phyloP scores from a whole-genome alignment of 2,888 invertebrate genomes.

The Caenorhabditis sp. region DNA sequence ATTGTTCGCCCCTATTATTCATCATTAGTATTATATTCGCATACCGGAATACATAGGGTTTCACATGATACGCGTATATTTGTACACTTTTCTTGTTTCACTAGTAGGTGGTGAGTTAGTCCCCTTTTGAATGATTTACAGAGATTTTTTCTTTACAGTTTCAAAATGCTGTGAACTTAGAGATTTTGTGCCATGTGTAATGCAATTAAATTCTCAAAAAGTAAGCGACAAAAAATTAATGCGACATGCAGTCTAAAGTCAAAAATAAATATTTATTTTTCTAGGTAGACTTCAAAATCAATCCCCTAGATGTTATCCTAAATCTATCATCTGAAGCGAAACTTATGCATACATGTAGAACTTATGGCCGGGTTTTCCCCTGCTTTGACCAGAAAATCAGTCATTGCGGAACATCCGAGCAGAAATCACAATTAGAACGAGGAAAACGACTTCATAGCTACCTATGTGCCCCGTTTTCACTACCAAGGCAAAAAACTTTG shows the following conservation, averaged over 20 bases:
- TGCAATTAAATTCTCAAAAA: constrained; percentile 39
- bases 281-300: constrained; percentile 49
- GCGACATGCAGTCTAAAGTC: too few species aligned
- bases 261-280: too few species aligned
- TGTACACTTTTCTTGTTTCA: too few species aligned
- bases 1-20: background rate
- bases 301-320: constrained; percentile 56
- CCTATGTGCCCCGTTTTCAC: constrained; percentile 51
- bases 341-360: constrained; percentile 57
- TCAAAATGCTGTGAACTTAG: constrained; percentile 45
- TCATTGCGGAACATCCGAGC: constrained; percentile 48
- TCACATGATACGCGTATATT: too few species aligned
- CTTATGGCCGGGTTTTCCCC: constrained; percentile 45
- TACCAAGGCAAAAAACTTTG: constrained; percentile 49
- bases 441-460: constrained; percentile 48
- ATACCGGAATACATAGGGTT: too few species aligned
- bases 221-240: too few species aligned
- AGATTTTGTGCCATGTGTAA: constrained; percentile 55
- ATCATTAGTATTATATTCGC: too few species aligned
- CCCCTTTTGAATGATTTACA: too few species aligned
- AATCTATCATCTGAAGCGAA: constrained; percentile 57
- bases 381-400: constrained; percentile 52
- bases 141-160: constrained; percentile 8
- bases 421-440: constrained; percentile 40
- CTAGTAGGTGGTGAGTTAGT: too few species aligned